Conservation (phyloP, 2,797 vertebrate species). For the Nyctalus aviator region DNA sequence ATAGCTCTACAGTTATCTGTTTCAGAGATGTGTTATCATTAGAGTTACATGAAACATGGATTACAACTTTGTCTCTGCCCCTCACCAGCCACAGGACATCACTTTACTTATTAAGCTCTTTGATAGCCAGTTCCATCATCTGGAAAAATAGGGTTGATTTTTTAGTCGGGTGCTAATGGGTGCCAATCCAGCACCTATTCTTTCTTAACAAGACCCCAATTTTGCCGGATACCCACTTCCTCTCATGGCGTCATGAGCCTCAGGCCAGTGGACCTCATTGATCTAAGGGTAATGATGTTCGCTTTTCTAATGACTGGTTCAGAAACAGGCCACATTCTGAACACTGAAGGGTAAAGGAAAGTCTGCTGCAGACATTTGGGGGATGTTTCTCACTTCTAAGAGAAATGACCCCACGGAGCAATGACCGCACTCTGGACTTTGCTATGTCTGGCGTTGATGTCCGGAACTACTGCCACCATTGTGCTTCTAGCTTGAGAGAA, state of each 20-base stretch:
- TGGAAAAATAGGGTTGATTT: neutral
- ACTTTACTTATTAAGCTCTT: neutral
- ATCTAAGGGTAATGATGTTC: neutral
- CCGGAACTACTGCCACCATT: neutral
- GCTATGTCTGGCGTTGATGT: neutral
- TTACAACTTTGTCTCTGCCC: neutral
- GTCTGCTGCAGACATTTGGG: neutral
- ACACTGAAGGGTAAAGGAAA: neutral
- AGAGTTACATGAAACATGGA: neutral
- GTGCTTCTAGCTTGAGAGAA: neutral
- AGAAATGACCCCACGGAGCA: neutral
- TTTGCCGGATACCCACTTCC: neutral
- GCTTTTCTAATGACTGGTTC: slow-evolving; percentile 4
- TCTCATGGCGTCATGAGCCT: neutral
- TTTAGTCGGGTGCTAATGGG: neutral
- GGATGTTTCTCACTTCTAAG: neutral
- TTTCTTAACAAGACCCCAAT: neutral
- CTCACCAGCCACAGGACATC: neutral
- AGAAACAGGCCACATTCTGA: slow-evolving; percentile 13
- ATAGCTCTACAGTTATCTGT: neutral
- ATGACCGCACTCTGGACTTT: neutral
- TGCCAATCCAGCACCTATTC: neutral
- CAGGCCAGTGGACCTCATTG: neutral
- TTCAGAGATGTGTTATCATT: neutral
- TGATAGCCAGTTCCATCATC: neutral